Base-by-base conservation (phyloP, 2,113 vertebrate species). In the Myocastor coypus region DNA sequence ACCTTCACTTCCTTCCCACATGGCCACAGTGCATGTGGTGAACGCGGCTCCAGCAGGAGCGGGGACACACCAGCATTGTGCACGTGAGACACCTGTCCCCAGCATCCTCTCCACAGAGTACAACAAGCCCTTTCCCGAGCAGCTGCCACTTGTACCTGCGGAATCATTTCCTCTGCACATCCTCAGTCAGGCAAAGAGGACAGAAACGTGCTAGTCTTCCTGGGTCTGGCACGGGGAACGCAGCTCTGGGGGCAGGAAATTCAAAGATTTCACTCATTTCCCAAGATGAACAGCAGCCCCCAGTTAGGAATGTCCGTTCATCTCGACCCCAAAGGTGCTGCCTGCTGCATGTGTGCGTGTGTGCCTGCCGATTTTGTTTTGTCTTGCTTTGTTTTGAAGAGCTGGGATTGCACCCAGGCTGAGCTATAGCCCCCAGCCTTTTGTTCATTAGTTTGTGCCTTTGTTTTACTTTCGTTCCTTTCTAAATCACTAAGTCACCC, bases 1-100 rank as follows among this genome's bases (percentile, higher is more conserved):
- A 86, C 55, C 1, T n/a, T 64, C 87, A 37, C 94, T 28, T n/a
- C 64, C 68, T 59, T 87, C 69, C 78, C 37, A 66, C 71, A 83
- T 40, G 90, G 77, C 82, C 66, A 1, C 3, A 85, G 66, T 24
- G 66, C 73, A 16, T 94, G 61, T 7, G 61, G 64, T 14, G 64
- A 66, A 5, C 30, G 13, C 3, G 30, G 28, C 64, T 66, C 13
- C 12, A 26, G 64, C 30, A 46, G 85, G 82, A 59, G 68, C 42
- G 1, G 1, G 13, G 57, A 22, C 94, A 89, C 34, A 66, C 85
- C 73, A 95, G 64, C 83, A 34, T 63, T 57, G 82, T 71, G 78
- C 78, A 68, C 57, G 32, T 42, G 71, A 52, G 71, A 22, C 11
- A 30, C 55, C 71, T 40, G 64, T 80, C 75, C 68, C 40, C n/a